Conservation (phyloP, 2,888 invertebrate species). For the Napeogenes inachia region DNA sequence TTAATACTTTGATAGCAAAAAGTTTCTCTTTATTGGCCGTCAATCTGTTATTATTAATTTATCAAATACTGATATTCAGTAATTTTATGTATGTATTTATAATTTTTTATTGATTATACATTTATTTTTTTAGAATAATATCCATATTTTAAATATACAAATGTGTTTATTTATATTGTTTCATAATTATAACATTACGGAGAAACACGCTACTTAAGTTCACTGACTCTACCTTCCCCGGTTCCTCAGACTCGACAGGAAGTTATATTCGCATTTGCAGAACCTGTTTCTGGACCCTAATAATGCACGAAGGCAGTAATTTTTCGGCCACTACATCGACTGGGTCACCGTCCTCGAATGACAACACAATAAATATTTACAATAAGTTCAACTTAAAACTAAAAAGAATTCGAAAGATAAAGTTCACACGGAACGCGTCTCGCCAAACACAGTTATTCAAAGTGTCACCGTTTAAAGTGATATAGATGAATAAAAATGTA, state of each 20-base stretch:
- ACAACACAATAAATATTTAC: constrained; percentile 3
- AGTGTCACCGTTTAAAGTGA: constrained; percentile 14
- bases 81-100: too few species aligned
- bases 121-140: too few species aligned
- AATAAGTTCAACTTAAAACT: constrained; percentile 7
- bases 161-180: constrained; percentile 41
- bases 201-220: constrained; percentile 70
- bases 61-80: too few species aligned
- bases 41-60: too few species aligned
- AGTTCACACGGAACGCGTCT: constrained; percentile 14
- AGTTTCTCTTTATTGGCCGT: too few species aligned
- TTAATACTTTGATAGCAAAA: too few species aligned
- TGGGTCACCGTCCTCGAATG: constrained; percentile 27
- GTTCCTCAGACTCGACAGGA: constrained; percentile 61
- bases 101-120: too few species aligned
- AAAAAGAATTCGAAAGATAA: constrained; percentile 2
- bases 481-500: constrained; percentile 19
- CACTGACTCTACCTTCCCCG: constrained; percentile 69
- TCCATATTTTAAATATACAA: neutral
- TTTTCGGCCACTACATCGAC: constrained; percentile 31
- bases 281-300: constrained; percentile 72
- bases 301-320: constrained; percentile 45
- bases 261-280: constrained; percentile 63
- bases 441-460: constrained; percentile 26
- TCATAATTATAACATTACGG: constrained; percentile 70